Evolutionary conservation across 2,797 vertebrate species (phyloP).

Genomic region (Poliocrania exsul): DNA sequence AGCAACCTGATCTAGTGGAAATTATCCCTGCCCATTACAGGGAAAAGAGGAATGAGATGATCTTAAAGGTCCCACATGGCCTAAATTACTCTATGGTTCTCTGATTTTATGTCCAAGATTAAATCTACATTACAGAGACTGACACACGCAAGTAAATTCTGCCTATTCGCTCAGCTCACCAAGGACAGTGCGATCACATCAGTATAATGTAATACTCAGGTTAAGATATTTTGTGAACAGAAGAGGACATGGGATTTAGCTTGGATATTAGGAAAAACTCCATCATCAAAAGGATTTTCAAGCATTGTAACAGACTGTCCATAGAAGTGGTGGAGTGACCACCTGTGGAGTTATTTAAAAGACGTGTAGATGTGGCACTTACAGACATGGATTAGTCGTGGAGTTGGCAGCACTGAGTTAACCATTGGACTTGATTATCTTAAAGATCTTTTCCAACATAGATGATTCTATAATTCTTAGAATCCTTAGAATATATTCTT

Average conservation of each 20-base stretch:
- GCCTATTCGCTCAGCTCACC: neutral
- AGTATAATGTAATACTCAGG: neutral
- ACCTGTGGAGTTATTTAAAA: neutral
- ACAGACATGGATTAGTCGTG: neutral
- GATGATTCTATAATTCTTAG: neutral
- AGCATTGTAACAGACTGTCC: neutral
- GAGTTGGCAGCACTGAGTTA: neutral
- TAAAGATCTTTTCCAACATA: neutral
- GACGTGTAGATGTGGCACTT: fast-evolving
- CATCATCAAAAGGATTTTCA: neutral
- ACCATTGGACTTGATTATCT: fast-evolving
- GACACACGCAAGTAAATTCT: neutral
- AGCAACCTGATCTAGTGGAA: neutral
- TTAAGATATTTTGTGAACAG: neutral
- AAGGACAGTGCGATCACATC: neutral
- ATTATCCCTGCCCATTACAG: neutral
- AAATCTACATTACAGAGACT: neutral
- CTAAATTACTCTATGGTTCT: neutral
- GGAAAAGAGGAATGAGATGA: neutral
- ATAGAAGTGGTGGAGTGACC: neutral
- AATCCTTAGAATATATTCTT: too few relatives aligned
- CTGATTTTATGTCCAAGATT: neutral
- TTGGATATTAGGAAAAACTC: neutral
- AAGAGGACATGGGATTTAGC: neutral
- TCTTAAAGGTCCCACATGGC: neutral